These are phyloP conservation scores for Diabrotica undecimpunctata DNA, from an alignment of 1,140 invertebrate species.

Conservation along the genomic window DNA sequence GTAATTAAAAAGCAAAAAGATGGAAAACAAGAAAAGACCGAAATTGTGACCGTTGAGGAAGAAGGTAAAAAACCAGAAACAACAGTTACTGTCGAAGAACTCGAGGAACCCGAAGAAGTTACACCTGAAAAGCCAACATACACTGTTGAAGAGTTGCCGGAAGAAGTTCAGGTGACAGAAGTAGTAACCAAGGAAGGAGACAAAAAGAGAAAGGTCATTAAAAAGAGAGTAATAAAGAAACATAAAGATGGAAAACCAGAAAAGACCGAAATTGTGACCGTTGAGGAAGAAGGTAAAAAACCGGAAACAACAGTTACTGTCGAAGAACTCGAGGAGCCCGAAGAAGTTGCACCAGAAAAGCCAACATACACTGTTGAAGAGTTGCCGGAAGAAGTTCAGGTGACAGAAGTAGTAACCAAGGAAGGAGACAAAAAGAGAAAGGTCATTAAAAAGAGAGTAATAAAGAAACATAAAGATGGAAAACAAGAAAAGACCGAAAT, in stretches of 20 bases:
- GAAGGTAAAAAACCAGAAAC: conserved; percentile 36
- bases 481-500: conserved; percentile 41
- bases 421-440: conserved; percentile 37
- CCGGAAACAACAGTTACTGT: conserved; percentile 46
- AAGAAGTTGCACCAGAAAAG: conserved; percentile 25
- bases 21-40: conserved; percentile 41
- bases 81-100: conserved; percentile 37
- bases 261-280: conserved; percentile 39
- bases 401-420: conserved; percentile 16
- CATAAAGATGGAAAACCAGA: conserved; percentile 36
- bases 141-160: conserved; percentile 28
- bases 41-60: conserved; percentile 44
- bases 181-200: conserved; percentile 35
- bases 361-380: conserved; percentile 15
- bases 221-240: conserved; percentile 40
- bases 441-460: conserved; percentile 27
- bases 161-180: conserved; percentile 31
- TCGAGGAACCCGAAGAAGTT: conserved; percentile 32
- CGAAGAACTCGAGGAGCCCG: conserved; percentile 29
- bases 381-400: conserved; percentile 27
- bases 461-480: conserved; percentile 31
- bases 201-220: conserved; percentile 35
- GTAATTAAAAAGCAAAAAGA: conserved; percentile 40
- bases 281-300: conserved; percentile 45
- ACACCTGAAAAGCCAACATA: conserved; percentile 29